phyloP scores from a whole-genome alignment of 2,888 invertebrate species.

The Charanyca ferruginea region DNA sequence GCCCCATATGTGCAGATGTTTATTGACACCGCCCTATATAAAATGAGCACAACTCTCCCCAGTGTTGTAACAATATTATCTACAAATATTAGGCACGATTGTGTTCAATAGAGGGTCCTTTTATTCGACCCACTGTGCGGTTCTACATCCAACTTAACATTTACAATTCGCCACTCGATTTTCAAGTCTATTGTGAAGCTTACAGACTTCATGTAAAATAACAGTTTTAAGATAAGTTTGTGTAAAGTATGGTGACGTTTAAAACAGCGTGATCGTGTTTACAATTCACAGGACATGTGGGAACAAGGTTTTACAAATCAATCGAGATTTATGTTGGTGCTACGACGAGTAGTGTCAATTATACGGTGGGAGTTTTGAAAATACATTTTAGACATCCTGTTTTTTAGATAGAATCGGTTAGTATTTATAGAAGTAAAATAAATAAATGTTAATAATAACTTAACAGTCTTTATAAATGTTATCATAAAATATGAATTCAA shows the following conservation, averaged over 20 bases:
- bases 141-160: conserved; percentile 51
- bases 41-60: conserved; percentile 70
- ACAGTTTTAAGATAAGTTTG: conserved; percentile 34
- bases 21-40: conserved; percentile 73
- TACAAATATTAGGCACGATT: conserved; percentile 86
- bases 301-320: conserved; percentile 80
- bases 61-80: conserved; percentile 86
- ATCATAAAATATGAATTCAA: not conserved
- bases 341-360: conserved; percentile 56
- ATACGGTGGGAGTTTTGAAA: conserved; percentile 48
- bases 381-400: conserved; percentile 16
- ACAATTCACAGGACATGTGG: conserved; percentile 82
- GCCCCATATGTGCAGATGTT: conserved; percentile 67
- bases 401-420: not conserved
- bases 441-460: not conserved
- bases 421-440: not conserved
- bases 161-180: not conserved
- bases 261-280: conserved; percentile 79
- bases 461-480: not conserved
- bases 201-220: not conserved
- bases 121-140: conserved; percentile 77
- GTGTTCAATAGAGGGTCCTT: conserved; percentile 77
- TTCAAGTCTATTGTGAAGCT: rapidly evolving
- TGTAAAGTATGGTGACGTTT: conserved; percentile 65
- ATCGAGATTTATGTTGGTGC: conserved; percentile 71